Evolutionary conservation across 2,888 invertebrate species (phyloP).

Genomic region (Xestoiulus laeticollis): DNA sequence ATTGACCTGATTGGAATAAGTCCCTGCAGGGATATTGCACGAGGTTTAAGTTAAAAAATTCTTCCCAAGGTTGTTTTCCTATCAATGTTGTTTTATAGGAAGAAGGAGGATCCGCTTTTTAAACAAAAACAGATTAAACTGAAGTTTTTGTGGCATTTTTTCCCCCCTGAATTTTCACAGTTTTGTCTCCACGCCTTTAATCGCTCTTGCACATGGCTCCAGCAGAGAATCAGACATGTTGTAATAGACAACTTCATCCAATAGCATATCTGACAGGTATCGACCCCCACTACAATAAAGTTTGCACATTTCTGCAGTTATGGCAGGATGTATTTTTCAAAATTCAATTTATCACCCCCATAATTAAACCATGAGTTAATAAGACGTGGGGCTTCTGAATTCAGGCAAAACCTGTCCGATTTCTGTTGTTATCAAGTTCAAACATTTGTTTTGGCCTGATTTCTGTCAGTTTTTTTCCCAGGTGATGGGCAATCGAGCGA

Average conservation of each 20-base stretch:
- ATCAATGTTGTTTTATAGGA: constrained; percentile 2
- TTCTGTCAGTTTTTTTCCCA: background rate
- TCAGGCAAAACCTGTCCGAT: background rate
- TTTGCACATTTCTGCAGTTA: background rate
- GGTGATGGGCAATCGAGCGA: background rate
- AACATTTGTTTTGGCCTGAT: background rate
- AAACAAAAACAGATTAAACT: background rate
- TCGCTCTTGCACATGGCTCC: background rate
- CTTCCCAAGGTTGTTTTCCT: constrained; percentile 17
- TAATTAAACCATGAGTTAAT: constrained; percentile 15
- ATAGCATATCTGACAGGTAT: constrained; percentile 9
- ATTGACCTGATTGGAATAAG: background rate
- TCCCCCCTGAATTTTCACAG: background rate
- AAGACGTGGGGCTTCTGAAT: constrained; percentile 24
- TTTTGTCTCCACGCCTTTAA: background rate
- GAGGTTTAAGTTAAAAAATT: constrained; percentile 6
- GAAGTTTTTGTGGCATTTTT: background rate
- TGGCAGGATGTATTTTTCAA: background rate
- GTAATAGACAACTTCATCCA: background rate
- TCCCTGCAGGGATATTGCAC: constrained; percentile 9
- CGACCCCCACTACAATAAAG: background rate
- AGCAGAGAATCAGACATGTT: background rate
- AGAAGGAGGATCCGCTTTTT: background rate
- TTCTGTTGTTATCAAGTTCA: background rate
- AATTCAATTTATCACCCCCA: constrained; percentile 21